Percentiles rank a stretch among this genome's conserved stretches.
Conservation (phyloP, 2,797 vertebrate genomes). For the Enteromius anoplus region DNA sequence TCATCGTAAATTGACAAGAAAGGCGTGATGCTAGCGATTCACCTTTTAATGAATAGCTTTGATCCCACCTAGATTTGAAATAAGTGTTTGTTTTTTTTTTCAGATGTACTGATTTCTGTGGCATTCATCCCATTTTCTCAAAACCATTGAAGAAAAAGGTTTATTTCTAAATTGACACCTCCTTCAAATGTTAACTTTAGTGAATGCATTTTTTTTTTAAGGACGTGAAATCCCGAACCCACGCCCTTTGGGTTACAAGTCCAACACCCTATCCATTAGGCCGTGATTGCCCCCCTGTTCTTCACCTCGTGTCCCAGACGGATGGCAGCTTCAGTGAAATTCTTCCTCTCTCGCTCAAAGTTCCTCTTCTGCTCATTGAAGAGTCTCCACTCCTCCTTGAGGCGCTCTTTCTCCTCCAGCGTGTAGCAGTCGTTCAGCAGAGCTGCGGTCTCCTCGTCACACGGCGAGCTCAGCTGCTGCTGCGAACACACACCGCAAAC, state of each 20-base stretch:
- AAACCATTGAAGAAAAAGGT: not conserved
- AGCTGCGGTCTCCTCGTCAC: conserved; percentile 85
- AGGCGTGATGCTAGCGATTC: not conserved
- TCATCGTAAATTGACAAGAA: not conserved
- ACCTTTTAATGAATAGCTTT: not conserved
- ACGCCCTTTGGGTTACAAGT: too few relatives aligned
- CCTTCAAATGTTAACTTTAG: not conserved
- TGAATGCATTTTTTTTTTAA: not conserved
- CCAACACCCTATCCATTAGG: too few relatives aligned
- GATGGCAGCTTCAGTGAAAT: conserved; percentile 96
- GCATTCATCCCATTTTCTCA: too few relatives aligned
- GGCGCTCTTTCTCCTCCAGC: conserved; percentile 88
- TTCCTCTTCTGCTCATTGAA: conserved; percentile 90
- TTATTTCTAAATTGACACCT: not conserved
- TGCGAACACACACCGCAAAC: conserved; percentile 60
- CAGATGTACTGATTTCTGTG: too few relatives aligned
- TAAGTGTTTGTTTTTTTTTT: too few relatives aligned
- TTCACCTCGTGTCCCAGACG: conserved; percentile 91
- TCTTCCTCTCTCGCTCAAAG: conserved; percentile 91
- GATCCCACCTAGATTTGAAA: too few relatives aligned
- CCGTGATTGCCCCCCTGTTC: too few relatives aligned
- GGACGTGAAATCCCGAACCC: too few relatives aligned
- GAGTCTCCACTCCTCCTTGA: conserved; percentile 89
- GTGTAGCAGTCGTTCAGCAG: conserved; percentile 86
- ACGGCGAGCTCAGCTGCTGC: conserved; percentile 87